Percentiles rank a stretch among this genome's conserved stretches.
phyloP scores from a whole-genome alignment of 92 coral and sea anemone genomes.

The Diadumene lineata region DNA sequence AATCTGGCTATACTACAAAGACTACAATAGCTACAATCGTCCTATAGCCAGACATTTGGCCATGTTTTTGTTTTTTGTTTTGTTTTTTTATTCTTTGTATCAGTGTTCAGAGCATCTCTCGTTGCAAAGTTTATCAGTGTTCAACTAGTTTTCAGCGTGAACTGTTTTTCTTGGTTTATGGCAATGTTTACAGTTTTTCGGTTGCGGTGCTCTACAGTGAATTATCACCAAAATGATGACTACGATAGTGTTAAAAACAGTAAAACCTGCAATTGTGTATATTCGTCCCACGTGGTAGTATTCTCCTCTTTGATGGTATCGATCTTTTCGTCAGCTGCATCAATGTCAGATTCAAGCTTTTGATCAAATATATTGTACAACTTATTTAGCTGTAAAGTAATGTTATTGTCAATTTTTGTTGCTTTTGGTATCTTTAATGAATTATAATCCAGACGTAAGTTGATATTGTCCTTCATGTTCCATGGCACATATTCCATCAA shows the following conservation, averaged over 20 bases:
- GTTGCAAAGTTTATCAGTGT: no score
- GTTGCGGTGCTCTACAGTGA: constrained; percentile 6
- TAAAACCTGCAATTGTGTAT: constrained; percentile 7
- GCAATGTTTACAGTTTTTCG: no score
- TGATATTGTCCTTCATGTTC: not conserved
- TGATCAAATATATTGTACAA: not conserved
- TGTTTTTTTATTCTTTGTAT: no score
- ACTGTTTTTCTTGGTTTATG: no score
- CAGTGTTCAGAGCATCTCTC: no score
- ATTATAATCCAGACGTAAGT: not conserved
- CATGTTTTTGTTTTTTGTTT: no score
- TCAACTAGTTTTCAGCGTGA: no score
- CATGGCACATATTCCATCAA: not conserved
- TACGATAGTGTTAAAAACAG: constrained; percentile 9
- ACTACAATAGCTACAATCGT: no score
- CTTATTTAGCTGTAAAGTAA: not conserved
- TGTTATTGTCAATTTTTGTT: not conserved
- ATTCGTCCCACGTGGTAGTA: constrained; percentile 39
- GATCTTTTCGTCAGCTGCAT: not conserved
- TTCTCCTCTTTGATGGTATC: constrained; percentile 16
- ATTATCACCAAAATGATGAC: not conserved
- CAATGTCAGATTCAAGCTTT: not conserved
- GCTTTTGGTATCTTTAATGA: not conserved
- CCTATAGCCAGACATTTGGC: no score
- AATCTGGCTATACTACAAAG: no score